Evolutionary conservation across 2,797 vertebrate species (phyloP).

Genomic region (Coendou prehensilis): DNA sequence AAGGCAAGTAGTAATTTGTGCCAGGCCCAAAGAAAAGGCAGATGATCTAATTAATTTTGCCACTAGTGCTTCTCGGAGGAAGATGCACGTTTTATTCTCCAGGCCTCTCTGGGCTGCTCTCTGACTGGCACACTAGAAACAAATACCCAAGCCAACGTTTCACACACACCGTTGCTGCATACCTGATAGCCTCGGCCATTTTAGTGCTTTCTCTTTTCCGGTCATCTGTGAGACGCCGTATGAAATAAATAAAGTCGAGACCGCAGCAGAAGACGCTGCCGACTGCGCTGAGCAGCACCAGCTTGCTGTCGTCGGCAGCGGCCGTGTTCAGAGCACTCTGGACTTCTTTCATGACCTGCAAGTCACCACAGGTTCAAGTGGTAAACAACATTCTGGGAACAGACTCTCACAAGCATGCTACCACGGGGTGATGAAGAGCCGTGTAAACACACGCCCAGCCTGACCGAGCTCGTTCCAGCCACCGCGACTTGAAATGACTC

Average conservation of each 20-base stretch:
- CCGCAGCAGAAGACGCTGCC: conserved; percentile 97
- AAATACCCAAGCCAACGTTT: background rate
- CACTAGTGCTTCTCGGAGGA: background rate
- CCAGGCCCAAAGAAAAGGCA: background rate
- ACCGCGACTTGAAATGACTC: background rate
- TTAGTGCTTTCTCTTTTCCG: conserved; percentile 98
- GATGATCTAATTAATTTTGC: background rate
- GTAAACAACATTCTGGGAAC: background rate
- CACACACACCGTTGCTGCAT: conserved; percentile 74
- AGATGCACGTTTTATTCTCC: background rate
- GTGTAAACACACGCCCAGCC: background rate
- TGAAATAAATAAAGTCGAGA: conserved; percentile 98
- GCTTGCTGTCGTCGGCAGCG: conserved; percentile 97
- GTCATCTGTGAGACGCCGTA: conserved; percentile 96
- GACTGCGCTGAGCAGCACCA: conserved; percentile 95
- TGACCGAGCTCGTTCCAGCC: accelerated
- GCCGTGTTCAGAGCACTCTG: conserved; percentile 98
- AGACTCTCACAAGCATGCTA: background rate
- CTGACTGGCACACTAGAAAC: background rate
- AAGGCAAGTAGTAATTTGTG: background rate
- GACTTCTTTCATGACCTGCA: conserved; percentile 99
- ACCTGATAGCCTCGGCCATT: conserved; percentile 99
- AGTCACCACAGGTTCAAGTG: conserved; percentile 75
- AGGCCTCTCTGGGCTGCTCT: background rate
- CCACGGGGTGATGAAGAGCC: background rate